Base-by-base conservation (phyloP, 2,888 invertebrate genomes). In the Stegophylla sp. region DNA sequence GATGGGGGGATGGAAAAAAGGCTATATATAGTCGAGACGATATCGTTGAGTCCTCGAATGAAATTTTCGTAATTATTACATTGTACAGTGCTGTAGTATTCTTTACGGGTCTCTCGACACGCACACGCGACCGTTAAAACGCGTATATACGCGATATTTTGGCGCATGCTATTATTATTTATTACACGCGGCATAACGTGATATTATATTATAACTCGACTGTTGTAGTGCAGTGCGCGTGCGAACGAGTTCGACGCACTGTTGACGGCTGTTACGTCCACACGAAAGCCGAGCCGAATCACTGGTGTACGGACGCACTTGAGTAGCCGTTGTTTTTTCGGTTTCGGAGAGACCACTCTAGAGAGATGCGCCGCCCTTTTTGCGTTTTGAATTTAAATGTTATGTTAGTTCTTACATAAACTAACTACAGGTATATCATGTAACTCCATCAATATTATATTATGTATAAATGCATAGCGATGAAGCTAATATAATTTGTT, bases 181-280 rank as follows among this genome's bases (percentile, higher is more conserved):
- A n/a, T n/a, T n/a, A 10, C 43, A 53, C 26, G 26, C 26, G 4
- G 10, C 28, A 34, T 10, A 23, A n/a, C 34, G 20, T 56, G 12
- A 20, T 61, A 74, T 45, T 34, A 61, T 20, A 74, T n/a, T n/a
- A n/a, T n/a, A n/a, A n/a, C 56, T 45, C 20, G 53, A 59, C 56
- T 53, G 26, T 20, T 34, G 7, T 34, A 34, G 34, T 34, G 3
- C 7, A 34, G 34, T 7, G 43, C 41, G 45, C 77, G 59, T 59
- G 59, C 77, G 59, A 77, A 67, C 67, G 77, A n/a, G 26, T 59
- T 77, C 77, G 67, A 77, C 45, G 77, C 56, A 67, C 69, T 77
- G 69, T 77, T 61, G 67, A 77, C 77, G 69, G 28, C 75, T n/a
- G 28, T 75, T 34, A 5, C 23, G 75, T 64, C 41, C 28, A 1